Evolutionary conservation across 2,888 invertebrate genomes (phyloP).

Genomic region (Volucella inflata): DNA sequence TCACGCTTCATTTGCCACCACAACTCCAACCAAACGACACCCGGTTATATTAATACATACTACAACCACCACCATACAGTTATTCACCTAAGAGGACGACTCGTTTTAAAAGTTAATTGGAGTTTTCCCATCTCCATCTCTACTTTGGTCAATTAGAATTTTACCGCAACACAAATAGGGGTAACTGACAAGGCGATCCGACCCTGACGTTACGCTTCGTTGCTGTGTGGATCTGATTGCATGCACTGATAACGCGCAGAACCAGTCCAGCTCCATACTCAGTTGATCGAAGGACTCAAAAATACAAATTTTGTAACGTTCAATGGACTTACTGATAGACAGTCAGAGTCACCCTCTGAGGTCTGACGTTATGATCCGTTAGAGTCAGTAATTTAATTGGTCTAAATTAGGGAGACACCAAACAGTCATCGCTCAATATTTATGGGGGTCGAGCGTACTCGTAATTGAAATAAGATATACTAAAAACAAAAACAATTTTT

Average conservation of each 20-base stretch:
- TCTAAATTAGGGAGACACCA: slow-evolving; percentile 74
- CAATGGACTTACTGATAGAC: slow-evolving; percentile 54
- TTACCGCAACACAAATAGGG: slow-evolving; percentile 71
- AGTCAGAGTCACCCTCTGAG: slow-evolving; percentile 11
- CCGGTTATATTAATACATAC: neutral
- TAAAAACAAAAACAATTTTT: slow-evolving; percentile 11
- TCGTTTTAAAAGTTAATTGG: slow-evolving; percentile 68
- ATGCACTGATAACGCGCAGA: slow-evolving; percentile 68
- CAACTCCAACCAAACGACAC: slow-evolving; percentile 12
- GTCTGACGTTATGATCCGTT: slow-evolving; percentile 58
- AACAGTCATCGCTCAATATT: slow-evolving; percentile 71
- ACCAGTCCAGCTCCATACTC: neutral
- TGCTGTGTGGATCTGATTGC: slow-evolving; percentile 70
- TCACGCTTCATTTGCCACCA: slow-evolving; percentile 71
- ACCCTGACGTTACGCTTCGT: slow-evolving; percentile 64
- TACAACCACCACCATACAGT: slow-evolving; percentile 31
- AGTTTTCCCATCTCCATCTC: slow-evolving; percentile 67
- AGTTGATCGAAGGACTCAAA: slow-evolving; percentile 63
- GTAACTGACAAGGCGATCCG: slow-evolving; percentile 47
- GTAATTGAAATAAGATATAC: slow-evolving; percentile 63
- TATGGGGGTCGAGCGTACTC: slow-evolving; percentile 62
- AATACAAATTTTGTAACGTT: slow-evolving; percentile 66
- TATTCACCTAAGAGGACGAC: slow-evolving; percentile 30
- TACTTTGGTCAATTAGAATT: slow-evolving; percentile 73
- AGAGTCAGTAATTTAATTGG: slow-evolving; percentile 72